Percentiles rank a stretch among this genome's conserved stretches.
Evolutionary conservation across 1,140 invertebrate genomes (phyloP).

Genomic region (Carcinoscorpius rotundicauda): DNA sequence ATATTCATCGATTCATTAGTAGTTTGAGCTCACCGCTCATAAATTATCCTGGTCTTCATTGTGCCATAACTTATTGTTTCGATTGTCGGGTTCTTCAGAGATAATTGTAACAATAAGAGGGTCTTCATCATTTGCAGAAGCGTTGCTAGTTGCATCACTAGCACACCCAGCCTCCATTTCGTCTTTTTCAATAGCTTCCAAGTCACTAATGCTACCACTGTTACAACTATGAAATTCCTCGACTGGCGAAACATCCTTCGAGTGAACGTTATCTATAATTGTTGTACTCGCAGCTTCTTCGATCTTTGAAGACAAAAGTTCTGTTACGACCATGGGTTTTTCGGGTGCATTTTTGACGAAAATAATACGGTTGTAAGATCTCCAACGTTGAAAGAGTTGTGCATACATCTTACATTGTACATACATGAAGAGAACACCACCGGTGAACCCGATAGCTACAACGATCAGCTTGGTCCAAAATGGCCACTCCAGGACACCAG

Average conservation of each 20-base stretch:
- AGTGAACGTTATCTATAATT: background rate
- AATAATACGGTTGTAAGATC: slow-evolving; percentile 83
- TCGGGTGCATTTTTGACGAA: slow-evolving; percentile 81
- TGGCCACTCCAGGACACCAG: slow-evolving; percentile 66
- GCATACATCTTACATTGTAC: slow-evolving; percentile 91
- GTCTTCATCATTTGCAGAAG: no score
- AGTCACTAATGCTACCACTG: slow-evolving; percentile 3
- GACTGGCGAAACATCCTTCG: slow-evolving; percentile 10
- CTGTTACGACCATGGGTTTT: slow-evolving; percentile 36
- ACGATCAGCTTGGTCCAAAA: slow-evolving; percentile 90
- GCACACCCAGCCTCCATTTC: no score
- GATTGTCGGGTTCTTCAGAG: no score
- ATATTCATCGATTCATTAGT: no score
- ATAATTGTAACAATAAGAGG: no score
- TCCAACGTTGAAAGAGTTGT: slow-evolving; percentile 79
- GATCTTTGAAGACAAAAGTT: slow-evolving; percentile 6
- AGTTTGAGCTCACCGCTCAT: no score
- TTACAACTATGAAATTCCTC: slow-evolving; percentile 18
- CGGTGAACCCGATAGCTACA: slow-evolving; percentile 86
- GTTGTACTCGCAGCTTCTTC: slow-evolving; percentile 1
- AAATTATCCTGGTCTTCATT: no score
- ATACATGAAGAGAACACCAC: slow-evolving; percentile 91
- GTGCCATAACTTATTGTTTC: no score
- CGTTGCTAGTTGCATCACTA: no score
- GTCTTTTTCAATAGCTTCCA: no score